Percentiles rank a stretch among this genome's conserved stretches.
Evolutionary conservation across 2,888 invertebrate genomes (phyloP).

Genomic region (Gandaritis pyraliata): DNA sequence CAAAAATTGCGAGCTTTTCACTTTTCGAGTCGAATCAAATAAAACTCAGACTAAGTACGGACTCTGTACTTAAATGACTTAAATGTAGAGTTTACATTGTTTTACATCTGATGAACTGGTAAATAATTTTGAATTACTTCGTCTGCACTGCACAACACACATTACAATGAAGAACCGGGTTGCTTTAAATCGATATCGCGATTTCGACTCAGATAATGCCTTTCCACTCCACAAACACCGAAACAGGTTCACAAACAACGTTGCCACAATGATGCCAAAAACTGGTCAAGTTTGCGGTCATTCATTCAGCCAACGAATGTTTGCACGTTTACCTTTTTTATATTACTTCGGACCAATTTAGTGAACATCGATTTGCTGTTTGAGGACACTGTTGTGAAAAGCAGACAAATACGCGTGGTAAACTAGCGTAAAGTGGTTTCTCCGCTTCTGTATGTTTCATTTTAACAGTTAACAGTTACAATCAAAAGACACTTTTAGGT

Average conservation of each 20-base stretch:
- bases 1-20: too few species aligned
- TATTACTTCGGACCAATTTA: conserved; percentile 45
- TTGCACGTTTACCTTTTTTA: conserved; percentile 53
- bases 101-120: too few species aligned
- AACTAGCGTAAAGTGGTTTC: too few species aligned
- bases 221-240: conserved; percentile 53
- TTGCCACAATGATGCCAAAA: conserved; percentile 47
- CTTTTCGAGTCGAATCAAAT: too few species aligned
- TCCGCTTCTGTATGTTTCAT: too few species aligned
- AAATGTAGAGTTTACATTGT: too few species aligned
- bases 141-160: conserved; percentile 42
- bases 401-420: conserved; percentile 6
- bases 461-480: too few species aligned
- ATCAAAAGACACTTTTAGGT: too few species aligned
- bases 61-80: too few species aligned
- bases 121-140: conserved; percentile 1
- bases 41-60: too few species aligned
- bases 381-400: too few species aligned
- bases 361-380: too few species aligned
- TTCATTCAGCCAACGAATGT: conserved; percentile 60
- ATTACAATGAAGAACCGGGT: conserved; percentile 55
- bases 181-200: conserved; percentile 60
- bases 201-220: conserved; percentile 59
- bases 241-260: conserved; percentile 54
- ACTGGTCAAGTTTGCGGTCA: conserved; percentile 55